These are phyloP conservation scores for Diploptera punctata DNA, from an alignment of 2,888 invertebrate species.

Conservation along the genomic window DNA sequence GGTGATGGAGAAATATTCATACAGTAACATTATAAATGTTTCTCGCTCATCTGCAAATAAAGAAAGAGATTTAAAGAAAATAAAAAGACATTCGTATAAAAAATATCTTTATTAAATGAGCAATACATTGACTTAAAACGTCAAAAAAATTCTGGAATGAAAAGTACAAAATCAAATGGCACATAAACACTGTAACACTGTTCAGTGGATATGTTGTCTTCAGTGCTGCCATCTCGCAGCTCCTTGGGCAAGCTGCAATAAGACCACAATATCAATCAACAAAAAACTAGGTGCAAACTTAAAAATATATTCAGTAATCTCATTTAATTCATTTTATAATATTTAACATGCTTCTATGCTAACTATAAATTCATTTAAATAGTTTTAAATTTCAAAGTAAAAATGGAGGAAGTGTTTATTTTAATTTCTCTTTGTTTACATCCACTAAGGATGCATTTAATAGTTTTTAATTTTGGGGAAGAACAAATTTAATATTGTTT, in stretches of 20 bases:
- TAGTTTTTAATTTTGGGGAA: neutral
- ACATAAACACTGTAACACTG: neutral
- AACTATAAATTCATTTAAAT: conserved; percentile 41
- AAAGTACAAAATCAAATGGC: neutral
- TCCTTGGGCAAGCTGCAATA: conserved; percentile 20
- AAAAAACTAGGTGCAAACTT: neutral
- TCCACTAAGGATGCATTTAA: conserved; percentile 14
- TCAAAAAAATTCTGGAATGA: neutral
- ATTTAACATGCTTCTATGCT: conserved; percentile 37
- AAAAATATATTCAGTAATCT: neutral
- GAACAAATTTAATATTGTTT: conserved; percentile 12
- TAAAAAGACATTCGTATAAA: neutral
- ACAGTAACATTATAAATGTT: too few species aligned
- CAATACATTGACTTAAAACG: neutral
- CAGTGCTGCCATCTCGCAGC: neutral
- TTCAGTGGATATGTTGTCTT: neutral
- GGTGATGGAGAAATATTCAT: too few species aligned
- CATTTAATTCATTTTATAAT: conserved; percentile 16
- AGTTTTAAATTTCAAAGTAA: conserved; percentile 24
- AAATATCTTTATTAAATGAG: conserved; percentile 12
- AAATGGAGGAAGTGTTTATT: conserved; percentile 29
- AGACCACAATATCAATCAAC: neutral
- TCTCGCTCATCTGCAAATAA: too few species aligned
- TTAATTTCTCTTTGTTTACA: conserved; percentile 32
- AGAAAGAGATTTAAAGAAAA: too few species aligned